phyloP scores from a whole-genome alignment of 1,140 invertebrate species.

The Zaprionus vittiger region DNA sequence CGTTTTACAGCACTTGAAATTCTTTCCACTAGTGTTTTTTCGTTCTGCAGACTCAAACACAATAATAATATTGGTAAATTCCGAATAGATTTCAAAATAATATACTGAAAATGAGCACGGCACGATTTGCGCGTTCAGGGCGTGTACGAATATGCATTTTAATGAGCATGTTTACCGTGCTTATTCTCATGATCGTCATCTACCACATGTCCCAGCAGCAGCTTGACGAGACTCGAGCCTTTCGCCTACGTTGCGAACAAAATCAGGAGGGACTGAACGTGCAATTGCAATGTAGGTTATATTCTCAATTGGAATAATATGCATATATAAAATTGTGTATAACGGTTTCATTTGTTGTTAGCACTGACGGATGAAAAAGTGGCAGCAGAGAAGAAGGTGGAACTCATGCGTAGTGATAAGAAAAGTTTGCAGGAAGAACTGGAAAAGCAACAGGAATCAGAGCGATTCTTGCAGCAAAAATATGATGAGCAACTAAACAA shows the following conservation, averaged over 20 bases:
- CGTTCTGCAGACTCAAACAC: conserved; percentile 16
- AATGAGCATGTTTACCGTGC: conserved; percentile 83
- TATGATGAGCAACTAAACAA: conserved; percentile 84
- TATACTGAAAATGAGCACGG: conserved; percentile 84
- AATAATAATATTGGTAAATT: conserved; percentile 33
- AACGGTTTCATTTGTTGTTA: conserved; percentile 17
- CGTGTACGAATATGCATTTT: conserved; percentile 85
- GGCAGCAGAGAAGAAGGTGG: conserved; percentile 84
- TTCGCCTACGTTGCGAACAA: conserved; percentile 83
- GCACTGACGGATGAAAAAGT: conserved; percentile 83
- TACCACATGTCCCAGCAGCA: conserved; percentile 85
- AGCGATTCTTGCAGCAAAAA: conserved; percentile 79
- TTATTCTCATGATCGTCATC: conserved; percentile 85
- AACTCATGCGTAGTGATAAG: conserved; percentile 85
- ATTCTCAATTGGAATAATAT: no score
- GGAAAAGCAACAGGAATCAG: conserved; percentile 84
- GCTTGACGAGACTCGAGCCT: conserved; percentile 85
- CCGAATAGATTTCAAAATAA: neutral
- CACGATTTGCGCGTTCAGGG: conserved; percentile 85
- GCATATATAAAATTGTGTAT: neutral
- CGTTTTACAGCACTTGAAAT: conserved; percentile 48
- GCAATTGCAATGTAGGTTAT: conserved; percentile 85
- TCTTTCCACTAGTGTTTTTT: conserved; percentile 45
- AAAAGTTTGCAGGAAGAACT: conserved; percentile 80
- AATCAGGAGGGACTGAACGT: conserved; percentile 85